phyloP scores from a whole-genome alignment of 2,113 vertebrate species.

The Hemicordylus capensis region DNA sequence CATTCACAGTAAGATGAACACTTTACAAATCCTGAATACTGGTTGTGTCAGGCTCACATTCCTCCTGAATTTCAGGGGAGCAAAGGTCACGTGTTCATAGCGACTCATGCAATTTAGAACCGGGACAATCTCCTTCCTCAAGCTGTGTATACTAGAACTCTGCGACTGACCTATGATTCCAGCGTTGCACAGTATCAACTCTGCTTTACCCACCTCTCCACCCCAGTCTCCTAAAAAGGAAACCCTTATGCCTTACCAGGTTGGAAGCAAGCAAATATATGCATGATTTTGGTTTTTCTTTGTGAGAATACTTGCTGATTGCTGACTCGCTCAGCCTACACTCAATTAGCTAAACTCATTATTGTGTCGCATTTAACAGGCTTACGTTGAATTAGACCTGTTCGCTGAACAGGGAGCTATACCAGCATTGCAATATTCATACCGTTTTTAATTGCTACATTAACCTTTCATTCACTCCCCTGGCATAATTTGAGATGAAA shows the following conservation, averaged over 20 bases:
- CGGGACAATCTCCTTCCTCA: conserved; percentile 50
- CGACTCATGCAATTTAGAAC: conserved; percentile 28
- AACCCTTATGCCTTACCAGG: conserved; percentile 27
- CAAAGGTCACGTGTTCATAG: conserved; percentile 16
- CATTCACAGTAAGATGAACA: neutral
- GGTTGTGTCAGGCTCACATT: neutral
- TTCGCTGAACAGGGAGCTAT: conserved; percentile 66
- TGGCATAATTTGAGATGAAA: conserved; percentile 59
- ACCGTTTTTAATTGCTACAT: conserved; percentile 73
- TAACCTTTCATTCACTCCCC: conserved; percentile 69
- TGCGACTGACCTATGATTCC: conserved; percentile 45
- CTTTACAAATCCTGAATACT: conserved; percentile 1
- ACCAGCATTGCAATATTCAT: conserved; percentile 67
- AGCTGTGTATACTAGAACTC: conserved; percentile 10
- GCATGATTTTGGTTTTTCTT: neutral
- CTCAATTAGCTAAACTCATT: conserved; percentile 70
- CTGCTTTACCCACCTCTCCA: neutral
- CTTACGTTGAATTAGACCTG: conserved; percentile 64
- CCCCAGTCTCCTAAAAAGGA: neutral
- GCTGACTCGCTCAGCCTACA: conserved; percentile 57
- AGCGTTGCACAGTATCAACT: conserved; percentile 27
- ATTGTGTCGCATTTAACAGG: conserved; percentile 64
- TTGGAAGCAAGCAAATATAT: conserved; percentile 54
- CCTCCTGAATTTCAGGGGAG: neutral
- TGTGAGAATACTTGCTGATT: conserved; percentile 25